These are phyloP conservation scores for Pterostichus niger DNA, from an alignment of 2,888 invertebrate species.

Conservation along the genomic window DNA sequence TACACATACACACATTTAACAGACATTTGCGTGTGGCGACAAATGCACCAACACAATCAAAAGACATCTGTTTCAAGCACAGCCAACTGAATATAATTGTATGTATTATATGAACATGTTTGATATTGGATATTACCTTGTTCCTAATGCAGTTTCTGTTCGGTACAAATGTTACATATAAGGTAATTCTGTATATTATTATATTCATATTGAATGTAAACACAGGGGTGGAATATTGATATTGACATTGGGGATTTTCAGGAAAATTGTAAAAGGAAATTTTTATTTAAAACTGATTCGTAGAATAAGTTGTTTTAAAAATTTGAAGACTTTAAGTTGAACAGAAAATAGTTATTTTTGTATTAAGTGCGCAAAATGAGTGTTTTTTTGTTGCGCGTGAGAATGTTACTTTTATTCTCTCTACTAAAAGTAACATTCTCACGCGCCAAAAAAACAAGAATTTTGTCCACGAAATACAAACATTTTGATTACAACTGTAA, in stretches of 20 bases:
- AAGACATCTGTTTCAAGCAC: neutral
- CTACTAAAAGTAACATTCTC: no score
- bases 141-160: neutral
- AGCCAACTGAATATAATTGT: constrained; percentile 21
- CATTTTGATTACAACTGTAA: no score
- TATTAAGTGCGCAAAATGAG: no score
- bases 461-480: no score
- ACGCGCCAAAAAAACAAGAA: no score
- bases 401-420: no score
- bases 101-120: constrained; percentile 20
- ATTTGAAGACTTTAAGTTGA: no score
- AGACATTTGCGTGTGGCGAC: constrained; percentile 29
- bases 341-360: no score
- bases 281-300: no score
- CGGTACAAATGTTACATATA: constrained; percentile 17
- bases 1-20: neutral
- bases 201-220: neutral
- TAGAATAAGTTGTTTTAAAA: no score
- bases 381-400: no score
- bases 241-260: neutral
- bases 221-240: constrained; percentile 3
- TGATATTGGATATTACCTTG: constrained; percentile 1
- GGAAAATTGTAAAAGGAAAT: neutral
- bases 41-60: constrained; percentile 18
- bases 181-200: constrained; percentile 2